phyloP scores from a whole-genome alignment of 2,113 vertebrate genomes.

The Ictalurus punctatus region DNA sequence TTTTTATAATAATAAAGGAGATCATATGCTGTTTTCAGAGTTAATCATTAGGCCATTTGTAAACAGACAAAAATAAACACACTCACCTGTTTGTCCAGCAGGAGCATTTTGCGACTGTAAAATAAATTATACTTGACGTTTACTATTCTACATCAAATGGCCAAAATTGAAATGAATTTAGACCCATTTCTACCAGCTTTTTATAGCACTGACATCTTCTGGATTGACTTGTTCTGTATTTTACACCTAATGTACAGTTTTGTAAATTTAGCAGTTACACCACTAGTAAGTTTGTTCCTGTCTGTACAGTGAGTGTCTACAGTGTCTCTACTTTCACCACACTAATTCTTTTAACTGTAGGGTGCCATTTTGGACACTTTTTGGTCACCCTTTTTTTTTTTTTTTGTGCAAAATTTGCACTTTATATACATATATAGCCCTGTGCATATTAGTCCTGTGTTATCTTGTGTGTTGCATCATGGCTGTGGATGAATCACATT shows the following conservation, averaged over 20 bases:
- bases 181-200: background rate
- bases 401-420: background rate
- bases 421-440: background rate
- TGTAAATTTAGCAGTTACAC: background rate
- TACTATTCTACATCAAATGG: background rate
- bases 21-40: background rate
- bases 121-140: background rate
- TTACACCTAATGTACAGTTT: background rate
- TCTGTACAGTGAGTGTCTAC: no score
- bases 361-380: background rate
- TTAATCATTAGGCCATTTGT: constrained; percentile 2
- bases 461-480: background rate
- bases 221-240: no score
- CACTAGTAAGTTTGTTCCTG: no score
- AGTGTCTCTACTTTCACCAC: no score
- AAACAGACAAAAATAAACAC: background rate
- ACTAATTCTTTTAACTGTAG: no score
- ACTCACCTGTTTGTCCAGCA: background rate
- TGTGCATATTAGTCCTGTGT: background rate
- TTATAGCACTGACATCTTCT: background rate
- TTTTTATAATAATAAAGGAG: background rate
- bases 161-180: background rate
- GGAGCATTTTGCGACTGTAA: background rate
- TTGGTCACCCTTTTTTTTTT: background rate
- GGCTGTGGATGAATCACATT: background rate